Base-by-base conservation (phyloP, 2,888 invertebrate genomes). In the Spodoptera picta region DNA sequence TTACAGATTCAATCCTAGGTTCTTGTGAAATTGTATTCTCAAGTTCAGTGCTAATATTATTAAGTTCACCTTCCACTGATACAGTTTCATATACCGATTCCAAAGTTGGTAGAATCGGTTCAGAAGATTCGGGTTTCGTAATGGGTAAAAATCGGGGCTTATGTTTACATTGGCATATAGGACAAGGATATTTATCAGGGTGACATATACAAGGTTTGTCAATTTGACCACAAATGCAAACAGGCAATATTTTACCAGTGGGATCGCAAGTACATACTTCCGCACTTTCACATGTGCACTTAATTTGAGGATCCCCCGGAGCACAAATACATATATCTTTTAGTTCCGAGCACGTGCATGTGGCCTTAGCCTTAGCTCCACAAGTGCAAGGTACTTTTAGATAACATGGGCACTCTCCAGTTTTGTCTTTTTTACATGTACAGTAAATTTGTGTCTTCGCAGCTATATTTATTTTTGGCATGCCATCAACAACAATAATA, bases 121-220 rank as follows among this genome's bases (percentile, higher is more conserved):
- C 7, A 36, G 36, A 36, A 36, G 36, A 1, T 36, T 55, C 53
- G 3, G 43, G 41, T 55, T 66, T 48, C 6, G n/a, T 4, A 7
- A 64, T 61, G 52, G 62, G 46, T 41, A 4, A 1, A 19, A 71
- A 61, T 59, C 69, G 81, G 7, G 89, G 88, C 64, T 91, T 90
- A 62, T 76, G 61, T 75, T 88, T 84, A 75, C 94, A 94, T 43
- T 73, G 74, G 66, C 94, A 94, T 59, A 90, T 58, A 45, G 92
- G 89, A 60, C 69, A 81, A n/a, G 92, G 89, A 79, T 82, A 90
- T 64, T 86, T 88, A 31, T 74, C 84, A 1, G 83, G 79, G 45
- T 86, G 69, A 69, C 94, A 94, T 62, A 91, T 71, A 67, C 94
- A 93, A 36, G 92, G 92, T 68, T 89, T 92, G n/a, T 88, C 83